phyloP scores from a whole-genome alignment of 2,113 vertebrate genomes.

The Dolichallabes microphthalmus region DNA sequence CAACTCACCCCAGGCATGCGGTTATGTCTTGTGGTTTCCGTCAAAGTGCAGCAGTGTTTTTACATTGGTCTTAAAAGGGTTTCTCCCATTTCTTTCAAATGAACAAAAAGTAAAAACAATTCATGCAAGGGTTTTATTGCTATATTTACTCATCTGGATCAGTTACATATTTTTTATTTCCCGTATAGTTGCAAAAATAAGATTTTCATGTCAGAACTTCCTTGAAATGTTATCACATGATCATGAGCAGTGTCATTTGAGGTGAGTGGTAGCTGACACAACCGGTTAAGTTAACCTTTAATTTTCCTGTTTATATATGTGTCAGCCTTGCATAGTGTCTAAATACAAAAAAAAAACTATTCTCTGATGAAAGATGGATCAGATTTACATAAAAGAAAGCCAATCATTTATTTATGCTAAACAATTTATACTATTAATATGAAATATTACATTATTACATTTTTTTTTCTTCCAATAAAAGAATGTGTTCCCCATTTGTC shows the following conservation, averaged over 20 bases:
- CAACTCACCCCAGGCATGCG: constrained; percentile 12
- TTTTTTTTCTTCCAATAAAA: background rate
- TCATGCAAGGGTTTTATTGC: background rate
- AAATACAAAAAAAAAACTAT: background rate
- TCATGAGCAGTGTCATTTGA: constrained; percentile 30
- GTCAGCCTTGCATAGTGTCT: background rate
- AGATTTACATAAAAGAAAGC: background rate
- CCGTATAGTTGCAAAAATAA: background rate
- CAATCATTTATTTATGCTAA: background rate
- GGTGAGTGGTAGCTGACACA: constrained; percentile 37
- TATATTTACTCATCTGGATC: background rate
- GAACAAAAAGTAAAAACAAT: background rate
- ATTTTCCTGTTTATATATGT: constrained; percentile 20
- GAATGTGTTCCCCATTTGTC: background rate
- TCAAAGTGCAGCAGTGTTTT: constrained; percentile 23
- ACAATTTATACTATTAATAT: background rate
- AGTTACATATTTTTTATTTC: constrained; percentile 2
- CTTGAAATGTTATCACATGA: constrained; percentile 32
- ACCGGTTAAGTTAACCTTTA: constrained; percentile 43
- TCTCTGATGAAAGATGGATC: background rate
- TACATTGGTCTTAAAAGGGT: background rate
- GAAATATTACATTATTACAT: background rate
- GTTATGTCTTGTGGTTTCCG: constrained; percentile 33
- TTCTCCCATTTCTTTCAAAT: background rate
- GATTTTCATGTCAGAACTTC: constrained; percentile 14